Conservation (phyloP, 1,140 invertebrate species). For the Thaumatotibia leucotreta region DNA sequence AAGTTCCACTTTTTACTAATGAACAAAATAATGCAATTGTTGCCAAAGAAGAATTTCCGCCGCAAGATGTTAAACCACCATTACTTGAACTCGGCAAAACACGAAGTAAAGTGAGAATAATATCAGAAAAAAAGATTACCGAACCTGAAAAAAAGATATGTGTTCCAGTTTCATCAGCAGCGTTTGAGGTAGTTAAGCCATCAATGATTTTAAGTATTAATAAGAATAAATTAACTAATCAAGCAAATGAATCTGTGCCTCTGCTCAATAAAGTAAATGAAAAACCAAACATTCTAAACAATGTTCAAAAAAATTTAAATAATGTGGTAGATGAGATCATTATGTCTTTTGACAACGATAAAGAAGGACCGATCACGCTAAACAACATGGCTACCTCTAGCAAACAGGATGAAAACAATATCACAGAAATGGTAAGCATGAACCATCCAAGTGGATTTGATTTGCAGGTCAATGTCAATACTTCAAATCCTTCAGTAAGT, state of each 20-base stretch:
- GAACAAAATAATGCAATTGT: neutral
- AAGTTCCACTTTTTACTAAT: neutral
- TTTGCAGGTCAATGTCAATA: neutral
- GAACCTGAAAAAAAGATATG: constrained; percentile 28
- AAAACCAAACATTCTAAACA: neutral
- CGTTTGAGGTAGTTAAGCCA: constrained; percentile 43
- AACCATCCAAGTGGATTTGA: neutral
- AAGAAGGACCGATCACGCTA: neutral
- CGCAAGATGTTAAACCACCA: neutral
- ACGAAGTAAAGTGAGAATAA: constrained; percentile 34
- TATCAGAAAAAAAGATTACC: constrained; percentile 47
- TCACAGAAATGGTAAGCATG: neutral
- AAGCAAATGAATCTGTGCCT: neutral
- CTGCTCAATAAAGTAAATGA: neutral
- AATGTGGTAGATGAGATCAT: neutral
- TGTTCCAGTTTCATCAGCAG: constrained; percentile 18
- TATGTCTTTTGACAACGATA: neutral
- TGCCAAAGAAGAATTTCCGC: neutral
- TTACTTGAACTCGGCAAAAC: constrained; percentile 14
- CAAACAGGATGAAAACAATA: neutral
- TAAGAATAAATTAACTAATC: constrained; percentile 16
- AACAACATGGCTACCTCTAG: neutral
- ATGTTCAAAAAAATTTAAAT: neutral
- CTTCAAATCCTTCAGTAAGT: neutral
- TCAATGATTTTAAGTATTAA: constrained; percentile 31